Evolutionary conservation across 2,113 vertebrate genomes (phyloP).

Genomic region (Todiramphus chloris): DNA sequence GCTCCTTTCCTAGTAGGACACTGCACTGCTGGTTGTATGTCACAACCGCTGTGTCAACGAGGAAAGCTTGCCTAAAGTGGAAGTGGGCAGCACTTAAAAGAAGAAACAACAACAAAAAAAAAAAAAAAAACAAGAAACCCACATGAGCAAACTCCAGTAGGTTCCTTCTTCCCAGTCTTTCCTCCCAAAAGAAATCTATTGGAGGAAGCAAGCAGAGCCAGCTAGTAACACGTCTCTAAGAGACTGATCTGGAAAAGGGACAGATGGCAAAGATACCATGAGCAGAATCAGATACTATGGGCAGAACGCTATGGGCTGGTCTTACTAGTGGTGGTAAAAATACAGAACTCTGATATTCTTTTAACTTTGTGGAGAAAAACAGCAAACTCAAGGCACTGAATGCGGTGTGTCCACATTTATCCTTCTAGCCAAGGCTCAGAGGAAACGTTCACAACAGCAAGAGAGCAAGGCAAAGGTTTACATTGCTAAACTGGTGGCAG

Average conservation of each 20-base stretch:
- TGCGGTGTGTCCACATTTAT: neutral
- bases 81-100: neutral
- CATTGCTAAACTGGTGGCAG: neutral
- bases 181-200: neutral
- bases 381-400: neutral
- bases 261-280: neutral
- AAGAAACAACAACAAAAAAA: neutral
- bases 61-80: neutral
- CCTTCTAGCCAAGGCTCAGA: neutral
- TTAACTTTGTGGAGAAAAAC: neutral
- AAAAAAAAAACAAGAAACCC: neutral
- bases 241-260: neutral
- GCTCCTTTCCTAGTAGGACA: neutral
- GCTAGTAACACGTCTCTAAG: neutral
- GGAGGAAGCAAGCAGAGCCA: neutral
- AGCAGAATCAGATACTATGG: neutral
- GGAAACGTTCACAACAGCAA: rapidly evolving
- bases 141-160: neutral
- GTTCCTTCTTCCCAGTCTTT: neutral
- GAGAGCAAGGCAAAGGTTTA: neutral
- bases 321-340: neutral
- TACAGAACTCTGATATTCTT: neutral
- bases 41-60: neutral
- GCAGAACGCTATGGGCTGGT: too few species aligned
- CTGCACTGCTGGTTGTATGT: neutral